Conservation (phyloP, 53 echinoderm and acorn worm species). For the Echinarachnius parma region DNA sequence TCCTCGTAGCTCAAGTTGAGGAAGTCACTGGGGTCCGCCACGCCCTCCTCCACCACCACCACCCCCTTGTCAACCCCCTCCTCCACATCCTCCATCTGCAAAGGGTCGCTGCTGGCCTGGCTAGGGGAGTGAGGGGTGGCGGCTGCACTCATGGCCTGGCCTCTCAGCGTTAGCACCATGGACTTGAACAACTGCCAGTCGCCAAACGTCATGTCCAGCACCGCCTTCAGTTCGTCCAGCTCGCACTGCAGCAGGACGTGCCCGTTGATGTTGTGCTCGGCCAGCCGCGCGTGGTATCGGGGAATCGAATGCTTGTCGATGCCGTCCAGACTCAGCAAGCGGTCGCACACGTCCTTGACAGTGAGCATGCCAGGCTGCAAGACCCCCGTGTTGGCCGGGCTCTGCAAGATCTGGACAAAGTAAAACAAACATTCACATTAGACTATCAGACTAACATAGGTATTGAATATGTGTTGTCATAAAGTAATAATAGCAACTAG, state of each 20-base stretch:
- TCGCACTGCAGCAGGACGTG: conserved; percentile 95
- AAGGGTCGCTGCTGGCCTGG: conserved; percentile 73
- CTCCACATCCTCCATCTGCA: conserved; percentile 24
- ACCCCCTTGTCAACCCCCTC: conserved; percentile 4
- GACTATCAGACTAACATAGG: no score
- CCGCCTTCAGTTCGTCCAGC: conserved; percentile 86
- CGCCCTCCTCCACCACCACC: no score
- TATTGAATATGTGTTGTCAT: no score
- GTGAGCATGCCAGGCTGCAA: conserved; percentile 72
- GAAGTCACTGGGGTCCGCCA: conserved; percentile 68
- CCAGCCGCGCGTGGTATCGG: conserved; percentile 85
- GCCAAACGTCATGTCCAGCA: conserved; percentile 96
- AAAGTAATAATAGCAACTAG: no score
- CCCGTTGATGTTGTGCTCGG: conserved; percentile 96
- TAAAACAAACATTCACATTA: no score
- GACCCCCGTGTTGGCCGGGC: conserved; percentile 58
- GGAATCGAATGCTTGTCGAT: conserved; percentile 93
- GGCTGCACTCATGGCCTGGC: conserved; percentile 74
- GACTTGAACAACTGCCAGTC: conserved; percentile 98
- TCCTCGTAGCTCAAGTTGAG: conserved; percentile 95
- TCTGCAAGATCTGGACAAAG: conserved; percentile 68
- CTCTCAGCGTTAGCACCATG: conserved; percentile 84
- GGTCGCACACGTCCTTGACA: conserved; percentile 95
- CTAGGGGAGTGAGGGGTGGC: conserved; percentile 69
- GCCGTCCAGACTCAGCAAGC: conserved; percentile 84